Base-by-base conservation (phyloP, 2,797 vertebrate genomes). In the Sebastes elongatus region DNA sequence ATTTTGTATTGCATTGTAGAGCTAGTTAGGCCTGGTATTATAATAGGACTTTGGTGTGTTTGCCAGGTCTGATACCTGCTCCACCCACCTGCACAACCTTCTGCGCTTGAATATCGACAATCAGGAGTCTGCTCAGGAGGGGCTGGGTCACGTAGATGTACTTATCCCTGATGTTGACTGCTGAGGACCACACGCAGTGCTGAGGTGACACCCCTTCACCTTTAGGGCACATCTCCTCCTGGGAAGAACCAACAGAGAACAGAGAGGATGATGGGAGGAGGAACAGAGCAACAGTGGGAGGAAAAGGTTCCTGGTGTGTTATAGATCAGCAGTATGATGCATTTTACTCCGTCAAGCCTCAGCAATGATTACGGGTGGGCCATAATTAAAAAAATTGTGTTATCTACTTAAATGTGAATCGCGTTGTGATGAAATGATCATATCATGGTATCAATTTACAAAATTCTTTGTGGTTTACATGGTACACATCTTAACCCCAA, bases 141-240 rank as follows among this genome's bases (percentile, higher is more conserved):
- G 98, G 98, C 89, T 99, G 98, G 5, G 97, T 95, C 78, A 95
- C 97, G 1, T 97, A 99, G 94, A 99, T 96, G 88, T 97, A 99
- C 85, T 96, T 97, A 86, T 99, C 96, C 88, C 97, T 95, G 87
- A 99, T 93, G 71, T 97, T 99, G 93, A 98, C 96, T 0, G 97
- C 98, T 0, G 98, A 97, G 4, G 97, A 96, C 98, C 98, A 99
- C 80, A 96, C 95, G 88, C 98, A 99, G 70, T 88, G 94, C 80
- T 95, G 96, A 74, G 93, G 72, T 11, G 91, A 75, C 69, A 96
- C 94, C 23, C 94, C 96, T 80, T 96, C 95, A 67, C 80, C 92
- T 90, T 92, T 95, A 61, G 97, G 97, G 88, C 98, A 99, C 92
- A 99, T 97, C 89, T 98, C 97, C 93, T 98, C 97, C 98, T 99